Conservation (phyloP, 1,140 invertebrate genomes). For the Drosophila kikkawai region DNA sequence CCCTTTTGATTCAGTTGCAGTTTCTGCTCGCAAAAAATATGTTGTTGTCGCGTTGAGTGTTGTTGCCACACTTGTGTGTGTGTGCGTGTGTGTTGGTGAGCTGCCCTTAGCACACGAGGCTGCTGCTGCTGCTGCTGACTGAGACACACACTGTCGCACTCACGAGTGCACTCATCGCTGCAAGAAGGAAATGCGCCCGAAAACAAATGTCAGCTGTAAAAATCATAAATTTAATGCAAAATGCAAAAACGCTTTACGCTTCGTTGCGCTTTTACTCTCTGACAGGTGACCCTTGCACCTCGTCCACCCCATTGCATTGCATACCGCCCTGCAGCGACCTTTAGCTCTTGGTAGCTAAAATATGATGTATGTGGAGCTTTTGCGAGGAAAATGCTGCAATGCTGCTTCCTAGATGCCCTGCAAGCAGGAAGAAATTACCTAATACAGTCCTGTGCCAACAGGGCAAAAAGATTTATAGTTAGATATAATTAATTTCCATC, state of each 20-base stretch:
- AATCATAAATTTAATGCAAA: conserved; percentile 83
- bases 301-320: conserved; percentile 9
- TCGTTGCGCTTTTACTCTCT: conserved; percentile 77
- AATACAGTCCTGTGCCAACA: background rate
- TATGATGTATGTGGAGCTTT: conserved; percentile 35
- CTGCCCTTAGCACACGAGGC: conserved; percentile 66
- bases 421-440: background rate
- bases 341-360: conserved; percentile 15
- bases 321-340: conserved; percentile 9
- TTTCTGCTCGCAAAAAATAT: conserved; percentile 66
- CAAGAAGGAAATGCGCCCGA: conserved; percentile 60
- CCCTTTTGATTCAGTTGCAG: conserved; percentile 31
- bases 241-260: conserved; percentile 77
- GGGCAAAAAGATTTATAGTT: background rate
- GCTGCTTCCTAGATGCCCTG: conserved; percentile 26
- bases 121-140: conserved; percentile 22
- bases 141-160: conserved; percentile 33
- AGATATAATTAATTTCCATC: background rate
- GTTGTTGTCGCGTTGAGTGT: conserved; percentile 55
- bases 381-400: conserved; percentile 1
- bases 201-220: conserved; percentile 83
- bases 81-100: conserved; percentile 17
- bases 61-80: conserved; percentile 48
- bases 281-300: conserved; percentile 63
- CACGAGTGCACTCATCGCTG: conserved; percentile 43